A percentile compares a stretch with the other conserved stretches of the same genome.
Conservation (phyloP, 2,797 vertebrate species). For the Gymnoscopelus braueri region DNA sequence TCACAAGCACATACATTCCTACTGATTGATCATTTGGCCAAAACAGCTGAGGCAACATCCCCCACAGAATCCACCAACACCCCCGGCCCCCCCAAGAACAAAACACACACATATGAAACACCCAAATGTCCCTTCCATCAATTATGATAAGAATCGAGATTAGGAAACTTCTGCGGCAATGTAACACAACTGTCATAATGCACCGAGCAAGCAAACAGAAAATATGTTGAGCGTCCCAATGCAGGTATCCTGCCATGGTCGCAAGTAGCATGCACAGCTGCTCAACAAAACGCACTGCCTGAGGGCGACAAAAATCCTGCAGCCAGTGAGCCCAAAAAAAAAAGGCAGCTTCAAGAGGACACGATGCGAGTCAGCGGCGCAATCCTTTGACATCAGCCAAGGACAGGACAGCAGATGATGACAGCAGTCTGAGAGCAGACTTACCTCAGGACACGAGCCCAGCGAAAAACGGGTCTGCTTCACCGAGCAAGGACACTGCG, state of each 20-base stretch:
- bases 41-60: slow-evolving; percentile 78
- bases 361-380: slow-evolving; percentile 46
- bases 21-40: slow-evolving; percentile 74
- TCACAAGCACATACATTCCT: slow-evolving; percentile 51
- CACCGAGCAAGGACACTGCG: neutral
- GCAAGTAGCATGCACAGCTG: slow-evolving; percentile 8
- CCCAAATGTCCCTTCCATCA: neutral
- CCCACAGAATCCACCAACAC: neutral
- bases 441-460: slow-evolving; percentile 50
- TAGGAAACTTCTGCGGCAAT: slow-evolving; percentile 36
- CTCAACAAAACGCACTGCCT: slow-evolving; percentile 16
- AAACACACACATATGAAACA: neutral
- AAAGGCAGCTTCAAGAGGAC: slow-evolving; percentile 21
- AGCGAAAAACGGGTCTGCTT: neutral
- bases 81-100: neutral
- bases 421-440: slow-evolving; percentile 30
- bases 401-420: slow-evolving; percentile 15
- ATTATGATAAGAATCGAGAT: neutral
- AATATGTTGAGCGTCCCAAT: neutral
- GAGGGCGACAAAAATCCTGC: slow-evolving; percentile 1
- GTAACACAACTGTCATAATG: slow-evolving; percentile 21
- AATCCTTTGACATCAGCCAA: neutral
- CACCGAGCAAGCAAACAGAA: neutral
- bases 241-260: neutral
- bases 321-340: slow-evolving; percentile 38